phyloP scores from a whole-genome alignment of 1,140 invertebrate genomes.

The Anthonomus grandis region DNA sequence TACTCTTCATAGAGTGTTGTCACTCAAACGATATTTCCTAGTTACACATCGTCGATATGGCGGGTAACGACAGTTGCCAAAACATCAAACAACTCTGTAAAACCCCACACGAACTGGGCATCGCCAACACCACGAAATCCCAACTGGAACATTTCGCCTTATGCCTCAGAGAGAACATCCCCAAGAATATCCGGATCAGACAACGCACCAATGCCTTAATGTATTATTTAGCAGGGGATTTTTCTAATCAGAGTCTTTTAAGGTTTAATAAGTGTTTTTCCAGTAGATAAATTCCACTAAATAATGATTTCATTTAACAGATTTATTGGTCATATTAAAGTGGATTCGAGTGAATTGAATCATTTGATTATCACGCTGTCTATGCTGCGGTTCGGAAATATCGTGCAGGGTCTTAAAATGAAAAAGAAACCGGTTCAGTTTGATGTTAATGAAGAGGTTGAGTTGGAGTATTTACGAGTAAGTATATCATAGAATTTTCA shows the following conservation, averaged over 20 bases:
- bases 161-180: constrained; percentile 34
- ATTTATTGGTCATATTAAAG: constrained; percentile 38
- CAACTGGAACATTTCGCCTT: constrained; percentile 43
- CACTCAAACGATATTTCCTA: no score
- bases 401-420: constrained; percentile 31
- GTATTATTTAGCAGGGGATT: constrained; percentile 35
- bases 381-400: constrained; percentile 36
- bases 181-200: constrained; percentile 31
- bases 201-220: constrained; percentile 37
- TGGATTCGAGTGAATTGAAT: constrained; percentile 29
- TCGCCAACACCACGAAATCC: constrained; percentile 40
- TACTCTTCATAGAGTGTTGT: no score
- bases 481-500: background rate
- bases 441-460: constrained; percentile 21
- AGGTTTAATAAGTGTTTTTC: constrained; percentile 17
- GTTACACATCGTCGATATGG: constrained; percentile 44
- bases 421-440: constrained; percentile 14
- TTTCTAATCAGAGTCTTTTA: constrained; percentile 33
- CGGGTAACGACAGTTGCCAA: constrained; percentile 34
- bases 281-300: constrained; percentile 1
- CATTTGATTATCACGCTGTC: constrained; percentile 37
- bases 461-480: constrained; percentile 30
- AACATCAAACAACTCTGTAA: constrained; percentile 32
- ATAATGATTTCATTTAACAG: constrained; percentile 13
- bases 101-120: constrained; percentile 33